A percentile compares a stretch with the other conserved stretches of the same genome.
phyloP scores from a whole-genome alignment of 2,797 vertebrate genomes.

The Peromyscus nudipes region DNA sequence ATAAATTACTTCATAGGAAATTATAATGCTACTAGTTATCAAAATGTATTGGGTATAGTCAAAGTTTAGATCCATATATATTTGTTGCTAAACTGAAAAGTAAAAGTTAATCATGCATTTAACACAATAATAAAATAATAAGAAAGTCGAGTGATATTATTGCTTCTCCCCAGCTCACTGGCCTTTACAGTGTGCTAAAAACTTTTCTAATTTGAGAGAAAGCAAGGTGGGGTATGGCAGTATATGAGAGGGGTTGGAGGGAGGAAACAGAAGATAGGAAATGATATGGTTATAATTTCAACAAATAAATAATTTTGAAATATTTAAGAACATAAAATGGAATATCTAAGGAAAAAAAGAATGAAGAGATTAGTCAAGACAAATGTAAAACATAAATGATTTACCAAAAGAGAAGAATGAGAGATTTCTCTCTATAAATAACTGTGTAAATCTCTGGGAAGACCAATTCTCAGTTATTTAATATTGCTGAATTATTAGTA shows the following conservation, averaged over 20 bases:
- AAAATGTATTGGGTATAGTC: neutral
- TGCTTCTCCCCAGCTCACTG: neutral
- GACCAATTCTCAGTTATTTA: neutral
- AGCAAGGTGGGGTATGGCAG: neutral
- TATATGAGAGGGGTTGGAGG: neutral
- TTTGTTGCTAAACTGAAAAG: constrained; percentile 4
- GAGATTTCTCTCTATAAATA: neutral
- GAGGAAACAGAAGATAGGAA: neutral
- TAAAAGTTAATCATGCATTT: neutral
- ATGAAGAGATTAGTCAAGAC: neutral
- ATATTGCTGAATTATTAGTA: neutral
- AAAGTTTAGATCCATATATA: neutral
- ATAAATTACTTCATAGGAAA: neutral
- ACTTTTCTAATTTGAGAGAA: neutral
- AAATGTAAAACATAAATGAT: neutral
- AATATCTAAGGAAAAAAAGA: neutral
- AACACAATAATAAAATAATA: neutral
- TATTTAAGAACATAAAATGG: neutral
- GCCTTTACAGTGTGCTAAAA: neutral
- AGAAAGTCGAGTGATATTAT: neutral
- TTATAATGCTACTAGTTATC: neutral
- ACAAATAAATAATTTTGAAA: neutral
- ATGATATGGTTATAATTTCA: neutral
- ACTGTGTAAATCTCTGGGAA: neutral
- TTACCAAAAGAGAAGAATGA: neutral